Base-by-base conservation (phyloP, 1,140 invertebrate genomes). In the Glossosoma conforme region DNA sequence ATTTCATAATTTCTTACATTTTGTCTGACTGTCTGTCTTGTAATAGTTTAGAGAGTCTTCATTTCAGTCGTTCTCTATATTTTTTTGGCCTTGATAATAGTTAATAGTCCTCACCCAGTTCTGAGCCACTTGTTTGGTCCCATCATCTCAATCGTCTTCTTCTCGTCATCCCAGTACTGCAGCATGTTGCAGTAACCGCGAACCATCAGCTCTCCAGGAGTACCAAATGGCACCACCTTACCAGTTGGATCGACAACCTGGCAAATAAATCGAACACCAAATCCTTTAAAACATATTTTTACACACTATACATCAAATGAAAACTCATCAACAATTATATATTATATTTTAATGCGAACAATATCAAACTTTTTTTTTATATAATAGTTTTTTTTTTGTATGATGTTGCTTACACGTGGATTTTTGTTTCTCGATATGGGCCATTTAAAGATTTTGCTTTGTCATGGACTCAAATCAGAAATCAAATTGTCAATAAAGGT, bases 151-250 rank as follows among this genome's bases (percentile, higher is more conserved):
- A 66, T 74, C 0, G 91, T 95, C 68, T 84, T 90, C 13, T 78
- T 78, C 9, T 79, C 69, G 62, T 94, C 88, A 1, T 77, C 70
- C 81, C 84, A 92, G 66, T 96, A 96, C 5, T 80, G 81, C 33
- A 85, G 55, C 86, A 94, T 93, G 1, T 70, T 78, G 13, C 60
- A 62, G 63, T 91, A 93, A 0, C 88, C 88, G 48, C 90, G 75
- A 0, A 86, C 72, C 60, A 81, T 89, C 0, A 93, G 66, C 67
- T 95, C 92, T 0, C 92, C 92, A 1, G 79, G 66, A 22, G 72
- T 72, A 8, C 84, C 87, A 28, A 85, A 72, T 0, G 85, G 82
- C 3, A 93, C 84, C 2, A 82, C 66, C 0, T 72, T 56, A 0
- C 83, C 86, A 8, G 84, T 63, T 2, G 68, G 62, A 65, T 93